Percentiles rank a stretch among this genome's conserved stretches.
Conservation (phyloP, 1,140 invertebrate species). For the Trachymyrmex cornetzi region DNA sequence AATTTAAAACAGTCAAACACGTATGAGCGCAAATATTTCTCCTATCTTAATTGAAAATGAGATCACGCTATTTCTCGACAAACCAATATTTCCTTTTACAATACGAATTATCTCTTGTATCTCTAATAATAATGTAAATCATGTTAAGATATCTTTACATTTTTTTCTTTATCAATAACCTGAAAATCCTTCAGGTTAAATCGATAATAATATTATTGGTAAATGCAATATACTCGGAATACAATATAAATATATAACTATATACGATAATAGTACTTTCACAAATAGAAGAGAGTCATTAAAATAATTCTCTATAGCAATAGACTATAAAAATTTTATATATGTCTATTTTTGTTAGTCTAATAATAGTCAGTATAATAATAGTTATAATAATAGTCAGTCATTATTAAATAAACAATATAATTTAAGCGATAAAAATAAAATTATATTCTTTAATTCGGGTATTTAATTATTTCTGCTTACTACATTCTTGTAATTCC, state of each 20-base stretch:
- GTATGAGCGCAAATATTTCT: constrained; percentile 29
- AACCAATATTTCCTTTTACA: not conserved
- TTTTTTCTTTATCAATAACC: constrained; percentile 17
- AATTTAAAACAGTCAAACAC: not conserved
- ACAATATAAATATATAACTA: not conserved
- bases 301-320: not conserved
- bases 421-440: not conserved
- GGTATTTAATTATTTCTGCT: not conserved
- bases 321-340: not conserved
- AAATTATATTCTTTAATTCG: not conserved
- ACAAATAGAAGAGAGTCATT: not conserved
- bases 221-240: not conserved
- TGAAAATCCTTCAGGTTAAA: not conserved
- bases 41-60: constrained; percentile 40
- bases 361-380: too few species aligned
- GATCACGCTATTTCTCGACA: constrained; percentile 3
- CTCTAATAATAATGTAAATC: not conserved
- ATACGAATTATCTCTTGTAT: not conserved
- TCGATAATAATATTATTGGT: constrained; percentile 17
- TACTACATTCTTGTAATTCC: not conserved
- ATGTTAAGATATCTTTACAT: constrained; percentile 23
- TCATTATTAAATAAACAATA: not conserved
- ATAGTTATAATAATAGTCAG: too few species aligned
- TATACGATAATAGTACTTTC: not conserved
- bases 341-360: not conserved